Base-by-base conservation (phyloP, 64 coral and sea anemone genomes). In the Dendronephthya gigantea region DNA sequence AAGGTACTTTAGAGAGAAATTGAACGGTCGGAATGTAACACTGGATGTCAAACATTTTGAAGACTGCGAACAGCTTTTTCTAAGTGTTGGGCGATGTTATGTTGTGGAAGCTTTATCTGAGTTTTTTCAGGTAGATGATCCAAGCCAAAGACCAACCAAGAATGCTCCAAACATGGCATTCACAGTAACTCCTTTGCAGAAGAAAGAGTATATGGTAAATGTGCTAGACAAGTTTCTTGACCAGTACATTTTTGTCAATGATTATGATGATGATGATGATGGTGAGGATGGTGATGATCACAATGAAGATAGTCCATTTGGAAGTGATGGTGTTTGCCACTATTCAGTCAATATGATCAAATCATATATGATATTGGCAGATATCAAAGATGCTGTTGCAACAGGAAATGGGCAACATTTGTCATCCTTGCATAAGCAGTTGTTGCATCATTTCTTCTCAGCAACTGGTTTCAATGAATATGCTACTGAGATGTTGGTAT, bases 201-300 rank as follows among this genome's bases (percentile, higher is more conserved):
- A 74, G 68, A 74, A 74, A 27, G 30, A 30, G 32, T 27, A 30
- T 17, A 74, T 74, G n/a, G 32, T 19, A 35, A 74, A 13, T 30
- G 68, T 74, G n/a, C 68, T 74, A 25, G 68, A 74, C 68, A 74
- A 74, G 30, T 74, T 74, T 27, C 68, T 74, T 30, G 68, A 74
- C 68, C n/a, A 74, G 68, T 74, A 74, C 68, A 74, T 74, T 74
- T 74, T 74, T 74, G 68, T 74, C 12, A 30, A 11, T 74, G 68
- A 74, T 30, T 13, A 74, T 35, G 68, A 10, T 10, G 50, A 55
- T 11, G 50, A 55, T 17, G 10, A 10, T 11, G 10, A 10, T 55
- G 10, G 10, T 17, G 50, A 17, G 10, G 17, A 17, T 55, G 50
- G 17, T 55, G 50, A 17, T 10, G 17, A n/a, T n/a, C n/a, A n/a